Conservation (phyloP, 2,888 invertebrate species). For the Priocnemis perturbator region DNA sequence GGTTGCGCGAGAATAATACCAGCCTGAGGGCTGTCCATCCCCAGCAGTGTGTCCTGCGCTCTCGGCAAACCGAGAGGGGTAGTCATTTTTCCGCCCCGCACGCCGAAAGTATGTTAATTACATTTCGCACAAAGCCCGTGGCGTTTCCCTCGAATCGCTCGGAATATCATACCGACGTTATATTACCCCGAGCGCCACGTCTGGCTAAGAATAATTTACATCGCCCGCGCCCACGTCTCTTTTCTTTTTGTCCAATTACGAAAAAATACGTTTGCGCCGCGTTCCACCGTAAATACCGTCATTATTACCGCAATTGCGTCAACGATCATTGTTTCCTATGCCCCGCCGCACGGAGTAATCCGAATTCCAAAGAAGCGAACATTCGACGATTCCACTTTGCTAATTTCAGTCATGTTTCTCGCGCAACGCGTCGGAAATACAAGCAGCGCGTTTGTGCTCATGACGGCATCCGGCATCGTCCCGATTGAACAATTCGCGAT, state of each 20-base stretch:
- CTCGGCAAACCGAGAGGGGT: slow-evolving; percentile 13
- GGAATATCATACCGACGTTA: too few species aligned
- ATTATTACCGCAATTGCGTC: too few species aligned
- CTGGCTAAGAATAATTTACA: not conserved
- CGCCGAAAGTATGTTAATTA: slow-evolving; percentile 54
- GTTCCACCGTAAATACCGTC: slow-evolving; percentile 1
- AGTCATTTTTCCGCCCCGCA: slow-evolving; percentile 44
- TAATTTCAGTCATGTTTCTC: too few species aligned
- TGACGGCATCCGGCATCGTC: too few species aligned
- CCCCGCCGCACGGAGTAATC: too few species aligned
- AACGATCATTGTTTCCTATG: too few species aligned
- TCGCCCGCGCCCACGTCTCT: not conserved
- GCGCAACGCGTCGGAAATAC: too few species aligned
- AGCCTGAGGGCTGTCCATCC: slow-evolving; percentile 35
- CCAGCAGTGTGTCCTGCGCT: slow-evolving; percentile 11
- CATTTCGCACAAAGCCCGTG: slow-evolving; percentile 42
- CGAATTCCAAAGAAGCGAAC: too few species aligned
- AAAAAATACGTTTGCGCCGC: not conserved
- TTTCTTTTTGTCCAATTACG: not conserved
- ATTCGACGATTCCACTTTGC: too few species aligned
- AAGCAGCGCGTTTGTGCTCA: too few species aligned
- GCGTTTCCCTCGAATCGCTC: slow-evolving; percentile 13
- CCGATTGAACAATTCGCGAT: too few species aligned
- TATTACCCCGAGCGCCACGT: too few species aligned
- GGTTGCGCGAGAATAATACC: slow-evolving; percentile 54